Percentiles rank a stretch among this genome's conserved stretches.
These are phyloP conservation scores for Hippocampus barbouri DNA, from an alignment of 2,113 vertebrate genomes.

Conservation along the genomic window DNA sequence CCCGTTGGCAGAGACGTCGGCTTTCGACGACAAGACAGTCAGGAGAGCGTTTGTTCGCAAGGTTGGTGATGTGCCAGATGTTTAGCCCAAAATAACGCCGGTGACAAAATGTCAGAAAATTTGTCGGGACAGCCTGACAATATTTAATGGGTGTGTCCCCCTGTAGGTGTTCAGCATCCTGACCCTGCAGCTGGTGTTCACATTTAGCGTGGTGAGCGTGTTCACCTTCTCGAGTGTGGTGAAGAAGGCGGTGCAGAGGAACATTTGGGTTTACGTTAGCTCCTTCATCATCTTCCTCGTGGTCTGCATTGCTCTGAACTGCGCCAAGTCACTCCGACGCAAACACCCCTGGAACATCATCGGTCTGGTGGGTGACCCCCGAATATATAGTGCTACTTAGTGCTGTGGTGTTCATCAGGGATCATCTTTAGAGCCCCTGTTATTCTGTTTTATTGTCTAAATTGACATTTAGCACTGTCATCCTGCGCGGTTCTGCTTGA, in stretches of 20 bases:
- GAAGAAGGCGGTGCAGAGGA: constrained; percentile 40
- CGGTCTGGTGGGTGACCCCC: constrained; percentile 60
- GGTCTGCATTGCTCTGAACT: constrained; percentile 40
- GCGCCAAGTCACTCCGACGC: constrained; percentile 53
- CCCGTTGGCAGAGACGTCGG: not conserved
- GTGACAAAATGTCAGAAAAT: not conserved
- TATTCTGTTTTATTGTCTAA: not conserved
- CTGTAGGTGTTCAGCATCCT: constrained; percentile 69
- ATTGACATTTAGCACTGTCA: not conserved
- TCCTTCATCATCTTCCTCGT: constrained; percentile 60
- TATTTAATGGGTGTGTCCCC: not conserved
- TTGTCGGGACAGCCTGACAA: no score
- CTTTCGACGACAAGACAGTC: constrained; percentile 54
- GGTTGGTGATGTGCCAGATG: constrained; percentile 42
- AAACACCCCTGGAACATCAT: constrained; percentile 72
- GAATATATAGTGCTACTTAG: not conserved
- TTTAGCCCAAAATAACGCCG: not conserved
- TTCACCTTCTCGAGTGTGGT: constrained; percentile 70
- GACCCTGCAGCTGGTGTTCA: constrained; percentile 71
- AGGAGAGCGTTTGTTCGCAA: constrained; percentile 67
- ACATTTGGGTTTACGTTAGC: constrained; percentile 62
- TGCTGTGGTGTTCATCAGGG: not conserved
- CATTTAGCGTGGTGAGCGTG: constrained; percentile 68
- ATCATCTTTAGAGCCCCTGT: not conserved
- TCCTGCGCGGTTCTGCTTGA: not conserved